Evolutionary conservation across 2,797 vertebrate genomes (phyloP).

Genomic region (Gallinago solitaria): DNA sequence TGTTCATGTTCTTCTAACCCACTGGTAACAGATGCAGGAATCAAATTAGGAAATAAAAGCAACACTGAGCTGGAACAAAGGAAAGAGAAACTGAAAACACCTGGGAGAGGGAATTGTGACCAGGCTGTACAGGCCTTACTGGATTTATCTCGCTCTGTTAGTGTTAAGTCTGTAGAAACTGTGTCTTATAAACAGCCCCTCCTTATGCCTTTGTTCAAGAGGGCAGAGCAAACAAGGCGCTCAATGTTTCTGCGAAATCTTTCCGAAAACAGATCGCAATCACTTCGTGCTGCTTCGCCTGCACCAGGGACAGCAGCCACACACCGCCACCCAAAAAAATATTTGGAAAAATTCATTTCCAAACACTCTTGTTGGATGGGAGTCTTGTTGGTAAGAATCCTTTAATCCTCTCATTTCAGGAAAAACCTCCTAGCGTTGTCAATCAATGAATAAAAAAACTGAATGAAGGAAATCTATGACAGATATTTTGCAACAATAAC

Average conservation of each 20-base stretch:
- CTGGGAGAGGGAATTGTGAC: not conserved
- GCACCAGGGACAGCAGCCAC: not conserved
- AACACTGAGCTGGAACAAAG: not conserved
- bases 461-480: not conserved
- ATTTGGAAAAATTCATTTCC: not conserved
- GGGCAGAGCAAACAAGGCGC: not conserved
- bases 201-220: not conserved
- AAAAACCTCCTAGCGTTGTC: not conserved
- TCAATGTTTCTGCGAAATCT: not conserved
- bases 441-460: not conserved
- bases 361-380: not conserved
- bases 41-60: not conserved
- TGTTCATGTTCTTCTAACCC: not conserved
- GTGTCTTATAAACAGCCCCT: not conserved
- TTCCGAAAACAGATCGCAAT: not conserved
- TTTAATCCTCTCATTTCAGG: not conserved
- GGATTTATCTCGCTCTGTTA: not conserved
- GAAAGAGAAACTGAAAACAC: not conserved
- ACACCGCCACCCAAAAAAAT: not conserved
- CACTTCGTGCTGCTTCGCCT: not conserved
- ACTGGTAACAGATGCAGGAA: not conserved
- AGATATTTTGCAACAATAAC: not conserved
- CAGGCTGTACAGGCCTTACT: not conserved
- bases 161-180: not conserved
- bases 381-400: not conserved